A percentile compares a stretch with the other conserved stretches of the same genome.
Conservation (phyloP, 2,888 invertebrate species). For the Micoletzkya japonica region DNA sequence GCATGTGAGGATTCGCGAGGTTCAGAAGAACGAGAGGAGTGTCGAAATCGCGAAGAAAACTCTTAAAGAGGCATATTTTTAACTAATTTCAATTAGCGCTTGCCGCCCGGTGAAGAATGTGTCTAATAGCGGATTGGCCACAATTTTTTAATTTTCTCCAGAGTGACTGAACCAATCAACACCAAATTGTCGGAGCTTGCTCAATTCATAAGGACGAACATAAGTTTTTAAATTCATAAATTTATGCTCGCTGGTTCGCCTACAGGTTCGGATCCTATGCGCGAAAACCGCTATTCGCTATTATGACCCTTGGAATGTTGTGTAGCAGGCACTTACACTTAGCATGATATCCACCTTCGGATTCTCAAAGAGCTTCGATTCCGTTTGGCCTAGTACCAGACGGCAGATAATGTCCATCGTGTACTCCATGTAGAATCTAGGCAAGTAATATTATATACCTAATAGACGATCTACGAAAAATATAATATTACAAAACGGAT, state of each 20-base stretch:
- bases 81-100: background rate
- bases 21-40: background rate
- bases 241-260: no score
- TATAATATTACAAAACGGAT: background rate
- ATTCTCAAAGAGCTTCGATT: constrained; percentile 9
- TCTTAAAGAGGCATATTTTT: background rate
- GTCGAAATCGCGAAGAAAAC: constrained; percentile 1
- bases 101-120: background rate
- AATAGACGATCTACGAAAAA: no score
- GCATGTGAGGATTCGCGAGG: background rate
- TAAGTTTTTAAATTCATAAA: no score
- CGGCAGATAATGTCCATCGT: constrained; percentile 17
- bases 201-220: no score
- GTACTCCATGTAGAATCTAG: constrained; percentile 25
- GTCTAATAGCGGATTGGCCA: no score
- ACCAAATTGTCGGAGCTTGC: no score
- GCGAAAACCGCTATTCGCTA: no score
- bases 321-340: background rate
- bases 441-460: background rate
- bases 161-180: no score
- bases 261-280: no score
- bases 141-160: no score
- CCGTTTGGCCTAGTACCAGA: constrained; percentile 20
- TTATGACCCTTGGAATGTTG: no score
- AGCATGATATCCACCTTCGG: background rate